Base-by-base conservation (phyloP, 1,140 invertebrate species). In the Hylaeus volcanicus region DNA sequence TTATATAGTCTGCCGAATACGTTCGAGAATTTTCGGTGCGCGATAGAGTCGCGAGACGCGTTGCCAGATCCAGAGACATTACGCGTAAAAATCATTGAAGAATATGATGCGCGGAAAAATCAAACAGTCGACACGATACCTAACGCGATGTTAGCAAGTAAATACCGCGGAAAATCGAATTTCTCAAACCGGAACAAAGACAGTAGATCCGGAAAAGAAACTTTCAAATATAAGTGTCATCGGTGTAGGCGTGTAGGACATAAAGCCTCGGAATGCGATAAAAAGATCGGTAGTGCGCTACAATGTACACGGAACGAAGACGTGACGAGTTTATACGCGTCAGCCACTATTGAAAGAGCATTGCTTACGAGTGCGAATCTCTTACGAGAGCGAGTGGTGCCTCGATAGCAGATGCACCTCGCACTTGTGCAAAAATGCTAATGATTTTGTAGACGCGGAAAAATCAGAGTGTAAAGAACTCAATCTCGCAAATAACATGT, bases 191-290 rank as follows among this genome's bases (percentile, higher is more conserved):
- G 56, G 56, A 58, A 58, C n/a, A n/a, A 58, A n/a, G 56, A 58
- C 56, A n/a, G 14, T 15, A n/a, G 12, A 58, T 58, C 14, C n/a
- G 56, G n/a, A n/a, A 58, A 58, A n/a, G 56, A 58, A 58, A 58
- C 15, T 45, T 45, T 45, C 6, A 45, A 45, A 45, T 61, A 37
- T 39, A 61, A 61, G 60, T 61, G 64, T 14, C 64, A 65, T 65
- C 8, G 41, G 5, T 65, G 64, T 14, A 8, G 64, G 14, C 43
- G 64, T 5, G 14, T 48, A 1, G 64, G 64, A 65, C 41, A 65
- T 45, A 65, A 65, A 65, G 43, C 41, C 43, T 65, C 64, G 43
- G 64, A 48, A 45, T 65, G 64, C 39, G 41, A 61, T 37, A 61
- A 61, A 61, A 61, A 9, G 15, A 61, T 61, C 26, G 26, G 60